phyloP scores from a whole-genome alignment of 1,140 invertebrate genomes.

The Trichonephila clavipes region DNA sequence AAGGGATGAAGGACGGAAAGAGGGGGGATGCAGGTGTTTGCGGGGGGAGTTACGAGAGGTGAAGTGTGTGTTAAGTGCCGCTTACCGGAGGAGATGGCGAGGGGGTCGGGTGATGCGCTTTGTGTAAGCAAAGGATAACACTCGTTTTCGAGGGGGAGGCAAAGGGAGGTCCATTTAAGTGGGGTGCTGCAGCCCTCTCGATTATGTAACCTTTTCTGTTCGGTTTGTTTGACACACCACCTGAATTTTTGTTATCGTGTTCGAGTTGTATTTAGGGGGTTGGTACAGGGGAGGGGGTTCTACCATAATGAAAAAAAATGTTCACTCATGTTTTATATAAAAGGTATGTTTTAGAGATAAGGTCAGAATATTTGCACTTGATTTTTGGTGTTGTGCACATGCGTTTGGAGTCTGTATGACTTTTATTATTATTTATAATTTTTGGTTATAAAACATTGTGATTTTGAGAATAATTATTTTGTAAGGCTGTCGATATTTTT shows the following conservation, averaged over 20 bases:
- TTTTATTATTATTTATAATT: too few species aligned
- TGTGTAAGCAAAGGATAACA: constrained; percentile 28
- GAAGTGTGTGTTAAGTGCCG: constrained; percentile 4
- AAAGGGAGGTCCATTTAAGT: background rate
- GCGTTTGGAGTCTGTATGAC: too few species aligned
- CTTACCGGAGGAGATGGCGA: background rate
- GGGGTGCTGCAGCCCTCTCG: background rate
- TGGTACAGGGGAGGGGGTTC: background rate
- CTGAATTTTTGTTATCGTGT: background rate
- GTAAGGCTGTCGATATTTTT: too few species aligned
- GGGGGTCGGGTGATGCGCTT: background rate
- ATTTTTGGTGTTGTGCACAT: too few species aligned
- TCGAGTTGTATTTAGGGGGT: background rate
- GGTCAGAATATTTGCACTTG: too few species aligned
- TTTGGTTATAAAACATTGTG: too few species aligned
- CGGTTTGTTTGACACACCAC: background rate
- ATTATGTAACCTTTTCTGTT: background rate
- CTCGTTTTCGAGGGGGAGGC: background rate
- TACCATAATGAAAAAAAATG: too few species aligned
- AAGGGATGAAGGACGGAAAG: background rate
- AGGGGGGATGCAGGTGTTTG: too few species aligned
- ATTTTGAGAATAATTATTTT: too few species aligned
- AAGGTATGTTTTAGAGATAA: too few species aligned
- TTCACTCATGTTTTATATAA: too few species aligned
- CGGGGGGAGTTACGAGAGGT: background rate